Evolutionary conservation across 1,140 invertebrate species (phyloP), one percentile per base, ranked within the genome.

Genomic region (fruit fly (Drosophila melanogaster)): DNA sequence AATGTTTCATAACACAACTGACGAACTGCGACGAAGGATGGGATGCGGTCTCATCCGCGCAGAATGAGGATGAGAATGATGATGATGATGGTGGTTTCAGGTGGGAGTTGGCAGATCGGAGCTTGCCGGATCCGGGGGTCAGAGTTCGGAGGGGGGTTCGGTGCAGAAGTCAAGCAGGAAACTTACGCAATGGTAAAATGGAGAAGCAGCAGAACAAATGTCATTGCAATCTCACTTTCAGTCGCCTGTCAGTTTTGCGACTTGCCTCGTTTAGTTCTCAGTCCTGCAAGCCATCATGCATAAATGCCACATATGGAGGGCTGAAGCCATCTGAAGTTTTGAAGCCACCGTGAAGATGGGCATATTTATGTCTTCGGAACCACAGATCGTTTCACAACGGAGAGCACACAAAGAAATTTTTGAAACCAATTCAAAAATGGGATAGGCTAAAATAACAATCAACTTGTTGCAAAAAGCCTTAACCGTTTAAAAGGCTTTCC

Each of bases 1-100:
- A 87, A 87, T 87, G 84, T 83, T 87, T 87, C 83, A 87, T 87
- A 87, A 77, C 79, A 64, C 69, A 75, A 70, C 65, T 55, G 53
- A 41, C 35, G 30, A 53, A 46, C 56, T 49, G 41, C 46, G 35
- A 51, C 22, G 38, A 26, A 14, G 22, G 24, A 41, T 4, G 38
- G 15, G 8, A n/a, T 26, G 26, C 26, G 26, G 5, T n/a, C n/a
- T n/a, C n/a, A 26, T 26, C 6, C 26, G 26, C n/a, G n/a, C n/a
- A n/a, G n/a, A 1, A 26, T 26, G 26, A 6, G 1, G 5, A 26
- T 26, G 26, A 7, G 26, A 7, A 30, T 30, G 26, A 30, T 30
- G 26, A 8, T 10, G 19, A 24, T 12, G 37, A 15, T 24, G 37
- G 10, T 10, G 40, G 5, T 40, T n/a, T 15, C 15, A 59, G 30